Conservation (phyloP, 2,113 vertebrate genomes). For the Gadus chalcogrammus region DNA sequence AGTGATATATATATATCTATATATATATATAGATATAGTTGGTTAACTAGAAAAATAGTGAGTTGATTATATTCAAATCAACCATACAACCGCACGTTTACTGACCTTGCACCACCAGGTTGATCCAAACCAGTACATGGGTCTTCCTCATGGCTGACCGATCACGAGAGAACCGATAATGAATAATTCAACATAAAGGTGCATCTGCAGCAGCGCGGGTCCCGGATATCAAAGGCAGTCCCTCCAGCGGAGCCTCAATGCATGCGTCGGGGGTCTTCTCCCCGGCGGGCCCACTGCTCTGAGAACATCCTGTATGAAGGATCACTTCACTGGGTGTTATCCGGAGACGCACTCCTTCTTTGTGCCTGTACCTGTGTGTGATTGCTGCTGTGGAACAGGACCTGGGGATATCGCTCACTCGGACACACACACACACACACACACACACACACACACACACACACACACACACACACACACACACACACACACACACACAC, state of each 20-base stretch:
- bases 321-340: slow-evolving; percentile 51
- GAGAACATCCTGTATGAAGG: slow-evolving; percentile 52
- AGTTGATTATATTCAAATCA: neutral
- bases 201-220: neutral
- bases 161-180: slow-evolving; percentile 33
- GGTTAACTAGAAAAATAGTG: neutral
- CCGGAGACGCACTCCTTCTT: slow-evolving; percentile 36
- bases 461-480: slow-evolving; percentile 17
- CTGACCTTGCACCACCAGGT: slow-evolving; percentile 69
- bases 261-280: slow-evolving; percentile 7
- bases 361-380: slow-evolving; percentile 39
- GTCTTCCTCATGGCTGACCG: slow-evolving; percentile 65
- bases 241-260: slow-evolving; percentile 40
- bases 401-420: slow-evolving; percentile 57
- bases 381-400: slow-evolving; percentile 63
- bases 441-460: slow-evolving; percentile 23
- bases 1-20: neutral
- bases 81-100: slow-evolving; percentile 7
- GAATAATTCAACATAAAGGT: slow-evolving; percentile 52
- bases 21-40: neutral
- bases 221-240: slow-evolving; percentile 32
- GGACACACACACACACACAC: slow-evolving; percentile 20
- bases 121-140: slow-evolving; percentile 62
- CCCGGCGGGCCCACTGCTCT: neutral
- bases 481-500: slow-evolving; percentile 7